Conservation (phyloP, 2,888 invertebrate genomes). For the Heliconius sara region DNA sequence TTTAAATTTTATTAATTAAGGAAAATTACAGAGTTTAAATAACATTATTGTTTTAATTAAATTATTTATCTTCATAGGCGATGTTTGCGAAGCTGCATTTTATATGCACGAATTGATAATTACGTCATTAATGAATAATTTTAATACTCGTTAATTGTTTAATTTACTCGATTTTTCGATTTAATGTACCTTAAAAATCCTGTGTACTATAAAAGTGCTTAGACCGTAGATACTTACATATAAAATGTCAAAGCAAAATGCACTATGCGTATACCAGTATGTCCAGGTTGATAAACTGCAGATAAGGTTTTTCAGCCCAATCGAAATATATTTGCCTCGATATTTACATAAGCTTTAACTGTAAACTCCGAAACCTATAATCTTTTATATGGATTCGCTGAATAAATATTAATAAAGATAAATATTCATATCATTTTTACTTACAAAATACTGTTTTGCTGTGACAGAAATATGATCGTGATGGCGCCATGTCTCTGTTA, state of each 20-base stretch:
- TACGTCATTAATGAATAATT: slow-evolving; percentile 35
- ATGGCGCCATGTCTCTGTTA: slow-evolving; percentile 61
- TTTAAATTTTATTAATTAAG: slow-evolving; percentile 6
- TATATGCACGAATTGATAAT: slow-evolving; percentile 47
- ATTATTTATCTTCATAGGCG: slow-evolving; percentile 43
- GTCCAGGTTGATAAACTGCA: background rate
- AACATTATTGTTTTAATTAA: slow-evolving; percentile 25
- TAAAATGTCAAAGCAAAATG: background rate
- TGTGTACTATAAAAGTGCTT: too few species aligned
- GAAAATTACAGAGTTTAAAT: slow-evolving; percentile 44
- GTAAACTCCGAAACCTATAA: background rate
- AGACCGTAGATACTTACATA: background rate
- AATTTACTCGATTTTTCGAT: background rate
- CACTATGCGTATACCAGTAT: background rate
- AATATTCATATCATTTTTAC: background rate
- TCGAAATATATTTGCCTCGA: background rate
- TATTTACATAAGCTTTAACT: background rate
- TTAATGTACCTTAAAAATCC: background rate
- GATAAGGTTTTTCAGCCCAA: background rate
- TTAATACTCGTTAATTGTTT: background rate
- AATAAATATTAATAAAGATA: slow-evolving; percentile 9
- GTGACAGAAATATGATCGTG: slow-evolving; percentile 47
- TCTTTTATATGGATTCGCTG: background rate
- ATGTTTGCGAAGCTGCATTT: slow-evolving; percentile 53
- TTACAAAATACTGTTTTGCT: background rate